phyloP scores from a whole-genome alignment of 2,888 invertebrate species.

The Eutolmus rufibarbis region DNA sequence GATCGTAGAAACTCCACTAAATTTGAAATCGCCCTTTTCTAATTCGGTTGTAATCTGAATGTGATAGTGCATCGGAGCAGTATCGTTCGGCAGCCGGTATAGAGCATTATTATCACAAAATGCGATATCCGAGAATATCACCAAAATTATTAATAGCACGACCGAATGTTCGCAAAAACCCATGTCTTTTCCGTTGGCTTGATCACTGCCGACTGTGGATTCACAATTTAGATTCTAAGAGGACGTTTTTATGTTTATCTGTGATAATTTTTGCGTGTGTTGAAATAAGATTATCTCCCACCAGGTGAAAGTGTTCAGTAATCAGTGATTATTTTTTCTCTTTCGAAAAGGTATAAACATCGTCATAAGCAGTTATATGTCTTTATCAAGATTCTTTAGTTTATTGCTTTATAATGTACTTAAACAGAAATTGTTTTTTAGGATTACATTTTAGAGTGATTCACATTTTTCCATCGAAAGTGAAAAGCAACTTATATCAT shows the following conservation, averaged over 20 bases:
- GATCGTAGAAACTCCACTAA: constrained; percentile 63
- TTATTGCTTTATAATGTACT: too few relatives aligned
- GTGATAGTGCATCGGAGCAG: constrained; percentile 66
- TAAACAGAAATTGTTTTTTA: too few relatives aligned
- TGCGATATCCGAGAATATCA: background rate
- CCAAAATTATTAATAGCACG: background rate
- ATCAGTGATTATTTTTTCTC: too few relatives aligned
- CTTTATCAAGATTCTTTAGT: background rate
- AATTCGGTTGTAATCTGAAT: constrained; percentile 65
- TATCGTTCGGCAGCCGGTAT: constrained; percentile 66
- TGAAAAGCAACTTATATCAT: too few relatives aligned
- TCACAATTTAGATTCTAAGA: background rate
- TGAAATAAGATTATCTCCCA: background rate
- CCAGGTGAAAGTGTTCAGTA: background rate
- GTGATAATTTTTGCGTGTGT: background rate
- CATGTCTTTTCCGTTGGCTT: background rate
- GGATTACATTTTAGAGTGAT: too few relatives aligned
- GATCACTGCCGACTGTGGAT: background rate
- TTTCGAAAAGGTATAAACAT: too few relatives aligned
- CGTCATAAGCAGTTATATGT: too few relatives aligned
- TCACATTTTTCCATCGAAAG: too few relatives aligned
- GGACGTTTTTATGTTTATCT: background rate
- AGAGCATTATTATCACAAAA: constrained; percentile 38
- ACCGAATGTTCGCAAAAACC: background rate
- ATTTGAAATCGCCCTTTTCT: constrained; percentile 54